phyloP scores from a whole-genome alignment of 2,888 invertebrate species.

The Dorcus hopei region DNA sequence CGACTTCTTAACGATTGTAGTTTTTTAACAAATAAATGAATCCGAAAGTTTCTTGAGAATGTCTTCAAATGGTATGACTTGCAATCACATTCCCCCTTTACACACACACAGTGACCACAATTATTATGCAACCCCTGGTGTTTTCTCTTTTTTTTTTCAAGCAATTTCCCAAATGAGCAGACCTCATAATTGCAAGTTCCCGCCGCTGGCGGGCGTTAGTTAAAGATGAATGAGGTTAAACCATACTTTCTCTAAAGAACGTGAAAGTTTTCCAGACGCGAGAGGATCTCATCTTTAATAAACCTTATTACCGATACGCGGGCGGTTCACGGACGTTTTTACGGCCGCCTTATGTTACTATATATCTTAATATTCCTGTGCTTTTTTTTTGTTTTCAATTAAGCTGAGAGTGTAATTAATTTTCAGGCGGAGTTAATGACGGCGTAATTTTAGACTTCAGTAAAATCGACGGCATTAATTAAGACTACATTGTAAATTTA shows the following conservation, averaged over 20 bases:
- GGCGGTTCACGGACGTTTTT: constrained; percentile 11
- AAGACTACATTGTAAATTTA: too few relatives aligned
- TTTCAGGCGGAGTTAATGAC: too few relatives aligned
- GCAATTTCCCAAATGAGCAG: background rate
- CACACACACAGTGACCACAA: too few relatives aligned
- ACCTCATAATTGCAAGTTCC: background rate
- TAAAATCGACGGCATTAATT: too few relatives aligned
- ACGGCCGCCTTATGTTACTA: background rate
- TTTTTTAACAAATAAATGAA: too few relatives aligned
- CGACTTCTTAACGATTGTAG: too few relatives aligned
- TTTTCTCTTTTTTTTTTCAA: background rate
- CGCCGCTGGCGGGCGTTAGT: background rate
- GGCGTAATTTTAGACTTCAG: too few relatives aligned
- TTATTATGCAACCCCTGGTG: background rate
- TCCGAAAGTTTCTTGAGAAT: too few relatives aligned
- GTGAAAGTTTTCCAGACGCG: constrained; percentile 26
- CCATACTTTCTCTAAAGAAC: constrained; percentile 26
- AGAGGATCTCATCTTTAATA: constrained; percentile 21
- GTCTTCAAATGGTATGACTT: too few relatives aligned
- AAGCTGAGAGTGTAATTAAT: too few relatives aligned
- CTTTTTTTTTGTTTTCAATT: background rate
- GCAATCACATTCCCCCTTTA: too few relatives aligned
- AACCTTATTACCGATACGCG: constrained; percentile 15
- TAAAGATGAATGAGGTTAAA: constrained; percentile 28
- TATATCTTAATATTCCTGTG: background rate